phyloP scores from a whole-genome alignment of 2,113 vertebrate species.

The Ciconia maguari region DNA sequence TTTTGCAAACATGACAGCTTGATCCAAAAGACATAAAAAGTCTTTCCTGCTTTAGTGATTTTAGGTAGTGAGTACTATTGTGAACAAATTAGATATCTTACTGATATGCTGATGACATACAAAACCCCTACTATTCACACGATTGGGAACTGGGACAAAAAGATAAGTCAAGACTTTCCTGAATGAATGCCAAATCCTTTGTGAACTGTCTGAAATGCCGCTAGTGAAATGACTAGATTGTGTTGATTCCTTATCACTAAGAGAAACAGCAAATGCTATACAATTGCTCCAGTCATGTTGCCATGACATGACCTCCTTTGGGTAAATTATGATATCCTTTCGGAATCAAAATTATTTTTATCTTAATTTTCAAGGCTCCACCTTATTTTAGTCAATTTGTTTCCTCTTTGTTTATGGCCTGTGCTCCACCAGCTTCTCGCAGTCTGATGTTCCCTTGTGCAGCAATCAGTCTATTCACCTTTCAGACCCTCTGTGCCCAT shows the following conservation, averaged over 20 bases:
- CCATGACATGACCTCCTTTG: neutral
- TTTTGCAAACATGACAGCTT: slow-evolving; percentile 37
- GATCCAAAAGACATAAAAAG: neutral
- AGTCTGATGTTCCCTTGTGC: neutral
- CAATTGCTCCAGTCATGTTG: neutral
- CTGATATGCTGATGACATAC: neutral
- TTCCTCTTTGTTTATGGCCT: neutral
- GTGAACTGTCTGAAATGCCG: slow-evolving; percentile 23
- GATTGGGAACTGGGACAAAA: slow-evolving; percentile 1
- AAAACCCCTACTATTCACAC: neutral
- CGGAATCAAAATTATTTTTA: neutral
- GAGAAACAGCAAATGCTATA: neutral
- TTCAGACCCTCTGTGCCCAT: slow-evolving; percentile 22
- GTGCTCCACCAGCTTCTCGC: neutral
- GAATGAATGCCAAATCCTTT: slow-evolving; percentile 28
- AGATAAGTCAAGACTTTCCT: slow-evolving; percentile 56
- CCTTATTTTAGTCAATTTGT: neutral
- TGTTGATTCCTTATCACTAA: slow-evolving; percentile 43
- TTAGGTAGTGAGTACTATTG: neutral
- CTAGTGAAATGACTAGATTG: neutral
- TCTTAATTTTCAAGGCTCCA: neutral
- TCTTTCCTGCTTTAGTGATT: neutral
- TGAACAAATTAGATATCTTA: slow-evolving; percentile 3
- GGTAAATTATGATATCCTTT: slow-evolving; percentile 7
- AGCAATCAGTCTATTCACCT: neutral